Base-by-base conservation (phyloP, 1,140 invertebrate species). In the Neodiprion lecontei region DNA sequence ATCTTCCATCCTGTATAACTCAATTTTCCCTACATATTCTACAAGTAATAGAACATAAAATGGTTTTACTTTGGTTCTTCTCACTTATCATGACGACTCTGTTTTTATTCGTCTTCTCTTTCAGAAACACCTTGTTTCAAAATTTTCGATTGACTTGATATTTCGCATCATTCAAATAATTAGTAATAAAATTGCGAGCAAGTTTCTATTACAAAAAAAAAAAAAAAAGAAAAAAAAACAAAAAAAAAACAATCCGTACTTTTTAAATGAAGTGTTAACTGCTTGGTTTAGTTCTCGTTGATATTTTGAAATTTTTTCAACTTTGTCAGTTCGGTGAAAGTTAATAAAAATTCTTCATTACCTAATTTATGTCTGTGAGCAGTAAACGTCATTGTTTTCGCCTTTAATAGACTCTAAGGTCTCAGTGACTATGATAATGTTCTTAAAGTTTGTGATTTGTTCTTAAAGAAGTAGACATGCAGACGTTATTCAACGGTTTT, bases 371-470 rank as follows among this genome's bases (percentile, higher is more conserved):
- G 61, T 77, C 69, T 77, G 78, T 73, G 73, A 72, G 65, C 53
- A 75, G 70, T 74, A 74, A 80, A 73, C 69, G 49, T 9, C 14
- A 48, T 17, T 49, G 49, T 72, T 75, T 12, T 73, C 69, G 73
- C 76, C 68, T 81, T 76, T 72, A 75, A 69, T 74, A 76, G 72
- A 78, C 72, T 79, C 75, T 75, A 80, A 82, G 72, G 67, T 69
- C 17, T 11, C 17, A 49, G 48, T 23, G 66, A 74, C 17, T 11
- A 28, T 70, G 9, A 47, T 61, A 61, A 61, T 61, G n/a, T 14
- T 14, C n/a, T 61, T 61, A 17, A 74, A 73, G 48, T 65, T 28
- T 65, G 40, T 21, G n/a, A 67, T 40, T 40, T 14, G n/a, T 61
- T 61, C 53, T 61, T 61, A 5, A 17, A 61, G 11, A 17, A 14